Base-by-base conservation (phyloP, 2,888 invertebrate species). In the Trissolcus japonicus region DNA sequence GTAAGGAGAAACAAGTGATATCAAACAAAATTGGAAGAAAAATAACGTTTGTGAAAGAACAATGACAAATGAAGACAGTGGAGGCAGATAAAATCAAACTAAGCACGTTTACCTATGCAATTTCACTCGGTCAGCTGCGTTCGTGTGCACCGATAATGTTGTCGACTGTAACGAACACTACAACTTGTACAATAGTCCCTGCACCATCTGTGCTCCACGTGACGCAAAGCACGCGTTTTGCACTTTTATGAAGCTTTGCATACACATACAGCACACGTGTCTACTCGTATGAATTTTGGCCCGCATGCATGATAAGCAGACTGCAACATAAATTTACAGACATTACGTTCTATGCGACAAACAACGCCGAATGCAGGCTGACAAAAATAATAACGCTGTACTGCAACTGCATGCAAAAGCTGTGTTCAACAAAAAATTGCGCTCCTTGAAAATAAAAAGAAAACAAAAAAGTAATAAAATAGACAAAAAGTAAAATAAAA, bases 131-230 rank as follows among this genome's bases (percentile, higher is more conserved):
- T 51, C 50, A 17, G 53, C 51, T 50, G 48, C 51, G 46, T 62
- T 62, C 46, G 21, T 41, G 66, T 67, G 17, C 56, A 50, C 40
- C 59, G 53, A 67, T 60, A 57, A 41, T 62, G 62, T 51, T 66
- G 57, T 48, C 74, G 63, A 68, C 57, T 68, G 67, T 59, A 75
- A 68, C 66, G 71, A 71, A 55, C 75, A 75, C 68, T 56, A 19
- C 62, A 48, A 71, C 59, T 68, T 51, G 54, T 59, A 43, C 61
- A 53, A 65, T 57, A 19, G 67, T 72, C 43, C 54, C 56, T 73
- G 69, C 73, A 68, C 77, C 77, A 77, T 63, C 73, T 71, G 77
- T 62, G 77, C 57, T 46, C 72, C 77, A 77, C 77, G 77, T 77
- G 77, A 77, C 77, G 68, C 72, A 55, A 59, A 66, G 72, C 63